Conservation (phyloP, 2,113 vertebrate genomes). For the Pampusana beccarii region DNA sequence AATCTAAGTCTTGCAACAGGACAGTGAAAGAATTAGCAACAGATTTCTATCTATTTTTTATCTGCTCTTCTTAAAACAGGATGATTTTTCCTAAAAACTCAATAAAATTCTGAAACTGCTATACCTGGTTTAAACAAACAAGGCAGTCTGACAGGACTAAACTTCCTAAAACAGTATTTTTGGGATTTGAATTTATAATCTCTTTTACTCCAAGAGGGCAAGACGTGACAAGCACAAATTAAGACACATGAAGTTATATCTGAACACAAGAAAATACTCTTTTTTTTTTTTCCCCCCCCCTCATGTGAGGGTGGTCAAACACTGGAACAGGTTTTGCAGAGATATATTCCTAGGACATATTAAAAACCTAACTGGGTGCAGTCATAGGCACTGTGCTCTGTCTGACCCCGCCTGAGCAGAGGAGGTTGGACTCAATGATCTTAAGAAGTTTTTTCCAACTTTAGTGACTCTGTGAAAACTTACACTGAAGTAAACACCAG, state of each 20-base stretch:
- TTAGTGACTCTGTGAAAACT: not conserved
- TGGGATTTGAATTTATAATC: not conserved
- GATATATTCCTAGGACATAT: not conserved
- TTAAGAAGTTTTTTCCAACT: not conserved
- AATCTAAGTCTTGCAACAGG: not conserved
- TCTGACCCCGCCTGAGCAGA: not conserved
- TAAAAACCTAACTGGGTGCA: not conserved
- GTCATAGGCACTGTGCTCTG: fast-evolving
- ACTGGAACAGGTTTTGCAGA: not conserved
- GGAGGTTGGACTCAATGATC: fast-evolving
- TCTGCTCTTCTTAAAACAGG: not conserved
- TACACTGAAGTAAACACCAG: not conserved
- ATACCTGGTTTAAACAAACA: not conserved
- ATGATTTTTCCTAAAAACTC: not conserved
- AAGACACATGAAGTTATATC: not conserved
- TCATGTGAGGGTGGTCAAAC: not conserved
- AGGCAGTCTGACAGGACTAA: not conserved
- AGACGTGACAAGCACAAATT: not conserved
- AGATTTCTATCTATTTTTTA: not conserved
- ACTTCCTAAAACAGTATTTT: not conserved
- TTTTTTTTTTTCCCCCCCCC: not conserved
- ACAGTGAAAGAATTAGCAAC: not conserved
- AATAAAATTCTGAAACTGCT: not conserved
- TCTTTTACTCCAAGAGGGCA: not conserved
- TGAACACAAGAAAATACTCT: not conserved